phyloP scores from a whole-genome alignment of 2,797 vertebrate species.

The Pitangus sulphuratus region DNA sequence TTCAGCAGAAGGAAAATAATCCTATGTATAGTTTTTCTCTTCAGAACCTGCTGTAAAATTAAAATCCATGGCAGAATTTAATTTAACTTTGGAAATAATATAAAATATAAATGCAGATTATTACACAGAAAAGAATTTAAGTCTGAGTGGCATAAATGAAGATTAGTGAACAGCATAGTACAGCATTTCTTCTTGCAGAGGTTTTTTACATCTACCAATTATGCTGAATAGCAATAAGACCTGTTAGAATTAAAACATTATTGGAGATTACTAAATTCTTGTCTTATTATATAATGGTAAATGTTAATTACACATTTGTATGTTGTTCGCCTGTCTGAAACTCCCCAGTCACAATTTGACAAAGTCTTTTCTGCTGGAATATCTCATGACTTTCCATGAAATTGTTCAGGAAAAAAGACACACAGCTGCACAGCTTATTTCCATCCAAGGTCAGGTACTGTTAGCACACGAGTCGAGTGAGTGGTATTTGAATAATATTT shows the following conservation, averaged over 20 bases:
- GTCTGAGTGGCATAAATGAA: conserved; percentile 14
- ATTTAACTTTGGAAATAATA: background rate
- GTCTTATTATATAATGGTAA: background rate
- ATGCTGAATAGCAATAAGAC: background rate
- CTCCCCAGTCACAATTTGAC: background rate
- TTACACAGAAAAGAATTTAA: background rate
- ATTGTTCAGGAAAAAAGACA: background rate
- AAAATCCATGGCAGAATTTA: background rate
- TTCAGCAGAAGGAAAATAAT: background rate
- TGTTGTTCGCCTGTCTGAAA: background rate
- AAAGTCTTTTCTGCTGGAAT: background rate
- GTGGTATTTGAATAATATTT: background rate
- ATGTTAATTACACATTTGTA: background rate
- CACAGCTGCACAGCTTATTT: background rate
- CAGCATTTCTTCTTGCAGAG: background rate
- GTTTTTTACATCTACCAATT: background rate
- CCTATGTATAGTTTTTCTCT: background rate
- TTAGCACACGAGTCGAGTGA: background rate
- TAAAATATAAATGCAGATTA: background rate
- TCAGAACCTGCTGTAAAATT: background rate
- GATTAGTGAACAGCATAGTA: background rate
- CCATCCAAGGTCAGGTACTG: background rate
- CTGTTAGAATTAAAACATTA: background rate
- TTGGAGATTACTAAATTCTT: background rate
- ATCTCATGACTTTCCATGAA: background rate